Evolutionary conservation across 1,140 invertebrate genomes (phyloP), one percentile per base, ranked within the genome.

Genomic region (Monochamus saltuarius): DNA sequence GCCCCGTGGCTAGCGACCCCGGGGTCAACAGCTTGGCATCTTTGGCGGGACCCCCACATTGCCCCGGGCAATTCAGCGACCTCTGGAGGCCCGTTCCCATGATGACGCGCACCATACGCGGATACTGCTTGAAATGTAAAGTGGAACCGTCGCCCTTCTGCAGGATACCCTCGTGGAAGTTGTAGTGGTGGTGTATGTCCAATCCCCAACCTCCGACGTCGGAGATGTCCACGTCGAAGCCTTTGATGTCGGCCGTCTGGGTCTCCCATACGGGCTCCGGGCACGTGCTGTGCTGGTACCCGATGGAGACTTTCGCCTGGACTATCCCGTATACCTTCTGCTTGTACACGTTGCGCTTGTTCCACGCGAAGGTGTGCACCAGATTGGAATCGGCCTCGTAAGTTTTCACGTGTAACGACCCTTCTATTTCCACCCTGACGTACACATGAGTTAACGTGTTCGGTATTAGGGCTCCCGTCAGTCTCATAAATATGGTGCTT

Each of bases 151-250:
- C 96, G 19, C 96, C 96, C 76, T 97, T 97, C 75, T 98, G 95
- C 39, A 98, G 78, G 64, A 98, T 96, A 37, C 94, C 95, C 83
- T 97, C 94, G 71, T 95, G 91, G 82, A 97, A 97, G 75, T 99
- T 98, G 79, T 98, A 98, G 76, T 97, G 94, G 76, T 99, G 96
- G 79, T 98, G 96, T 54, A 98, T 95, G 73, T 98, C 92, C 14
- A 99, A 79, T 56, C 96, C 96, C 97, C 96, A 99, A 9, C 94
- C 95, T 1, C 95, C 95, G 43, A 99, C 91, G 74, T 97, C 94
- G 0, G 95, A 96, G 57, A 97, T 97, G 65, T 96, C 93, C 34
- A 98, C 92, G 75, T 98, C 94, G 79, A 97, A 97, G n/a, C 96
- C 97, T 76, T 94, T 90, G 61, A 99, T 79, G 14, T 89, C 93